Percentiles rank a stretch among this genome's conserved stretches.
These are phyloP conservation scores for Panonychus citri DNA, from an alignment of 1,140 invertebrate genomes.

Conservation along the genomic window DNA sequence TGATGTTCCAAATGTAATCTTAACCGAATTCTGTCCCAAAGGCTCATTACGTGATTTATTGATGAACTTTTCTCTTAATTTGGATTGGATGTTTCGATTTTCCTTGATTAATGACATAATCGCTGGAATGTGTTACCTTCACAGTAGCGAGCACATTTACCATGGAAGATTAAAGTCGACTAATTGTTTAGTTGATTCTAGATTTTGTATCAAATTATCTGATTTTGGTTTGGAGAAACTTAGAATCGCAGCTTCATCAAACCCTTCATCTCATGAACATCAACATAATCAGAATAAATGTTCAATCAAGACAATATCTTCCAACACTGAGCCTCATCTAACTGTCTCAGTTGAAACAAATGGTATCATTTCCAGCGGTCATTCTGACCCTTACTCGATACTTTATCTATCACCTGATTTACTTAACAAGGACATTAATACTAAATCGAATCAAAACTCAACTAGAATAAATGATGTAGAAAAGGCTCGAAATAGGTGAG, in stretches of 20 bases:
- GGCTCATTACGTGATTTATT: slow-evolving; percentile 75
- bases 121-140: slow-evolving; percentile 27
- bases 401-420: neutral
- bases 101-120: slow-evolving; percentile 81
- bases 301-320: too few species aligned
- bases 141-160: slow-evolving; percentile 51
- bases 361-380: slow-evolving; percentile 1
- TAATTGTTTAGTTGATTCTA: slow-evolving; percentile 30
- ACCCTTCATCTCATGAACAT: slow-evolving; percentile 25
- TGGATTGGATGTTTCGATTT: slow-evolving; percentile 81
- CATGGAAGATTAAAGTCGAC: slow-evolving; percentile 92
- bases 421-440: slow-evolving; percentile 64
- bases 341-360: neutral
- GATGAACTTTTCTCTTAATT: slow-evolving; percentile 69
- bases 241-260: slow-evolving; percentile 23
- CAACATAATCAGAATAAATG: too few species aligned
- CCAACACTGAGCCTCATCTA: slow-evolving; percentile 29
- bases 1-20: slow-evolving; percentile 35
- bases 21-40: slow-evolving; percentile 86
- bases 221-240: slow-evolving; percentile 82
- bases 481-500: too few species aligned
- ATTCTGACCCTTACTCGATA: neutral
- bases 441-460: slow-evolving; percentile 51
- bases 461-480: too few species aligned
- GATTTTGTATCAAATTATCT: slow-evolving; percentile 49